Evolutionary conservation across 2,888 invertebrate genomes (phyloP).

Genomic region (Pristionchus maxplancki): DNA sequence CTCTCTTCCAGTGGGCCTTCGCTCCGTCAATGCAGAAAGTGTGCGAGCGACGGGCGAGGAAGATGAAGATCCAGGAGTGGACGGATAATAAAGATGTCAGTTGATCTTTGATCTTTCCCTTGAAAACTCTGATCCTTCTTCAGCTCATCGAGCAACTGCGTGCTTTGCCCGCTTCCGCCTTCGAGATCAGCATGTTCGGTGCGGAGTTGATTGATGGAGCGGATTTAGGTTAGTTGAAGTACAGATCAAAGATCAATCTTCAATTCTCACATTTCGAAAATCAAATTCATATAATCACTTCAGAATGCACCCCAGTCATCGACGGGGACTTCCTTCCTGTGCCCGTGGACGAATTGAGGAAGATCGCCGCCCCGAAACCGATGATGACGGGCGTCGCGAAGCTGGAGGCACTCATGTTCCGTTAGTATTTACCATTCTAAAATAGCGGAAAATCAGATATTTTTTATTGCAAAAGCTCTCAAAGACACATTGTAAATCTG

Average conservation of each 20-base stretch:
- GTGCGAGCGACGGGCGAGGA: slow-evolving; percentile 38
- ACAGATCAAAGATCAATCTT: background rate
- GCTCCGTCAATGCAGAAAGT: slow-evolving; percentile 9
- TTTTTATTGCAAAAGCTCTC: background rate
- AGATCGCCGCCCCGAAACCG: slow-evolving; percentile 32
- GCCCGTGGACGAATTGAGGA: slow-evolving; percentile 36
- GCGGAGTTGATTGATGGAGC: slow-evolving; percentile 46
- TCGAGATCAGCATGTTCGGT: slow-evolving; percentile 51
- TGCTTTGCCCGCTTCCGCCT: slow-evolving; percentile 58
- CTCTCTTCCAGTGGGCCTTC: slow-evolving; percentile 40
- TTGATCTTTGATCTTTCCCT: background rate
- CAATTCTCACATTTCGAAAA: background rate
- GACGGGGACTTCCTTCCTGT: slow-evolving; percentile 57
- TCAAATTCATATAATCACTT: background rate
- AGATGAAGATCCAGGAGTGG: slow-evolving; percentile 38
- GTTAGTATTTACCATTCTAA: background rate
- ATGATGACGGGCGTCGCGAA: slow-evolving; percentile 50
- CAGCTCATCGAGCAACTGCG: slow-evolving; percentile 58
- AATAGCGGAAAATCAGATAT: no score
- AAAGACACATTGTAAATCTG: no score
- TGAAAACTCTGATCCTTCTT: slow-evolving; percentile 39
- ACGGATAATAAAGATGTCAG: background rate
- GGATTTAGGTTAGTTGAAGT: background rate
- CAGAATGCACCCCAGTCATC: slow-evolving; percentile 47
- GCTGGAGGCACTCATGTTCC: slow-evolving; percentile 50